Conservation (phyloP, 2,888 invertebrate species). For the Imbricaverruca yamaguchii region DNA sequence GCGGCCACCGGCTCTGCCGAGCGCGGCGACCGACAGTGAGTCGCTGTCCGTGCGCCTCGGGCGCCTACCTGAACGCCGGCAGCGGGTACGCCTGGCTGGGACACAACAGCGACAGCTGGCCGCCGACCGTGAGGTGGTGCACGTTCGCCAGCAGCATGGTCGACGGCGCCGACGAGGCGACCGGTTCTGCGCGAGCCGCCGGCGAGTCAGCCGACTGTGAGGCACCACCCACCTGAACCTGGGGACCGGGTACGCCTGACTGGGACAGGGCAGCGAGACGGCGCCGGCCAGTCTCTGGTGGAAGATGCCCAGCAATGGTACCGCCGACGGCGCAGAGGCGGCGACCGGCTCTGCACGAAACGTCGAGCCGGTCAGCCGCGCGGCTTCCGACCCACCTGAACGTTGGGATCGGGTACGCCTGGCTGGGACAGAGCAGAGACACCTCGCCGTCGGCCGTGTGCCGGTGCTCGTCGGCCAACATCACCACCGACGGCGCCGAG, state of each 20-base stretch:
- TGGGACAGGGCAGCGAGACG: conserved; percentile 41
- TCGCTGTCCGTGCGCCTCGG: too few relatives aligned
- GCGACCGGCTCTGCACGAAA: conserved; percentile 10
- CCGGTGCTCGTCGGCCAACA: conserved; percentile 57
- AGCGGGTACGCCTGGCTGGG: conserved; percentile 30
- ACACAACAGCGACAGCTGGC: conserved; percentile 30
- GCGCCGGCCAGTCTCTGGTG: conserved; percentile 34
- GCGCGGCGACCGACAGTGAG: not conserved
- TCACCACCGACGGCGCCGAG: conserved; percentile 39
- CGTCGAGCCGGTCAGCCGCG: too few relatives aligned
- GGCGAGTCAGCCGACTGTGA: not conserved
- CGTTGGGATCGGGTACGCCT: conserved; percentile 37
- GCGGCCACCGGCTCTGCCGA: conserved; percentile 19
- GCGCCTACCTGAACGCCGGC: conserved; percentile 27
- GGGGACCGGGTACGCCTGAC: conserved; percentile 52
- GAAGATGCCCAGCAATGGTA: not conserved
- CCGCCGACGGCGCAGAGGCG: not conserved
- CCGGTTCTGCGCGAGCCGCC: not conserved
- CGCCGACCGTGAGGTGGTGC: conserved; percentile 21
- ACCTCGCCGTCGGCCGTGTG: conserved; percentile 59
- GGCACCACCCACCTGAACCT: conserved; percentile 35
- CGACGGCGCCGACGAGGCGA: not conserved
- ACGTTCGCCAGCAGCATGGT: not conserved
- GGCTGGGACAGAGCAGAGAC: conserved; percentile 57
- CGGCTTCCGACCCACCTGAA: conserved; percentile 26